phyloP scores from a whole-genome alignment of 2,113 vertebrate genomes.

The Notothenia coriiceps region DNA sequence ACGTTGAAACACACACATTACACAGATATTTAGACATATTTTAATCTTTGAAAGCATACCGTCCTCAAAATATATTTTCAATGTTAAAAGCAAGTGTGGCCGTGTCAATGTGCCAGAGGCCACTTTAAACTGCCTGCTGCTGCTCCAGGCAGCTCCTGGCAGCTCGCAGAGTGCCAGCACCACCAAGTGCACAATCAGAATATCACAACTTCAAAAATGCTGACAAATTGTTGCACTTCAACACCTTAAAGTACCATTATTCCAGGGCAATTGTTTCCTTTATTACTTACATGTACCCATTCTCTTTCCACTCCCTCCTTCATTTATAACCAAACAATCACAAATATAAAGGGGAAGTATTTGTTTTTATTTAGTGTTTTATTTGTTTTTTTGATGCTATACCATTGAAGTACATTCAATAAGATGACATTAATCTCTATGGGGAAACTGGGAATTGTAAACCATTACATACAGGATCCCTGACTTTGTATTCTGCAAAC shows the following conservation, averaged over 20 bases:
- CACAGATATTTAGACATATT: not conserved
- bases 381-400: too few relatives aligned
- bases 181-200: slow-evolving; percentile 48
- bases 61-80: not conserved
- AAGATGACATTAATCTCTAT: slow-evolving; percentile 5
- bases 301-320: not conserved
- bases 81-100: too few relatives aligned
- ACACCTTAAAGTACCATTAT: not conserved
- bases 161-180: slow-evolving; percentile 51
- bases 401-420: not conserved
- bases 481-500: not conserved
- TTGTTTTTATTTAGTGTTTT: too few relatives aligned
- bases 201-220: slow-evolving; percentile 23
- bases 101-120: not conserved
- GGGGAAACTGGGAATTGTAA: not conserved
- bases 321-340: not conserved
- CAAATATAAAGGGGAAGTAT: not conserved
- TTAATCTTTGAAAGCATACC: not conserved
- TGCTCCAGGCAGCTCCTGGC: not conserved
- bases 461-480: not conserved
- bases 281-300: not conserved
- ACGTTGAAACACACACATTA: not conserved
- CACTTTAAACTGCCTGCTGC: not conserved
- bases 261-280: not conserved
- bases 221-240: not conserved